Base-by-base conservation (phyloP, 2,888 invertebrate species). In the Drosophila pegasa region DNA sequence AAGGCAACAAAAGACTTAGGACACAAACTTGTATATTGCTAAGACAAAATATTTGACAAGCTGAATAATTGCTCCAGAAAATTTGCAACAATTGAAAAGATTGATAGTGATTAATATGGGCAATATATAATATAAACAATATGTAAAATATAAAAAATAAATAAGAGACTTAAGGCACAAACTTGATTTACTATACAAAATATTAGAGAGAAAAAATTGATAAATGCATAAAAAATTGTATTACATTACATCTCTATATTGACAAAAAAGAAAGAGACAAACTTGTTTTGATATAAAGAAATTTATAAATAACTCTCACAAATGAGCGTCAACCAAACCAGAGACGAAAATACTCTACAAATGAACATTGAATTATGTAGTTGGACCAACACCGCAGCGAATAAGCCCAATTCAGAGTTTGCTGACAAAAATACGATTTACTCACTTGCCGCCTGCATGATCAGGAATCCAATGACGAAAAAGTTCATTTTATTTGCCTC, bases 391-490 rank as follows among this genome's bases (percentile, higher is more conserved):
- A 71, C 87, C 83, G 20, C 12, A 54, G 51, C 50, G 33, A 66
- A 64, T 33, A 16, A 51, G 45, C 27, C 10, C 47, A 7, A 62
- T 29, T 14, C 8, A n/a, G n/a, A 25, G 43, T n/a, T 43, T 43
- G n/a, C 2, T n/a, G 29, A 48, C 1, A 7, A 31, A 43, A 33
- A 38, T 62, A 59, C 57, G 74, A 6, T 67, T 56, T 70, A 87
- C 90, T 90, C 74, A 90, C 90, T 89, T 85, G 90, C 91, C 63
- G 90, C 90, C 78, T 90, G 90, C 91, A 90, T 90, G 75, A 90
- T 90, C 73, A 90, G 67, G 79, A 91, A 85, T 77, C 91, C 91
- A 75, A 90, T 91, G 61, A 90, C 84, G 75, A 90, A 84, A 75
- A 91, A 91, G 77, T 90, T 89, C 90, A 90, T 90, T 77, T 85